Base-by-base conservation (phyloP, 1,140 invertebrate species). In the Bombus huntii region DNA sequence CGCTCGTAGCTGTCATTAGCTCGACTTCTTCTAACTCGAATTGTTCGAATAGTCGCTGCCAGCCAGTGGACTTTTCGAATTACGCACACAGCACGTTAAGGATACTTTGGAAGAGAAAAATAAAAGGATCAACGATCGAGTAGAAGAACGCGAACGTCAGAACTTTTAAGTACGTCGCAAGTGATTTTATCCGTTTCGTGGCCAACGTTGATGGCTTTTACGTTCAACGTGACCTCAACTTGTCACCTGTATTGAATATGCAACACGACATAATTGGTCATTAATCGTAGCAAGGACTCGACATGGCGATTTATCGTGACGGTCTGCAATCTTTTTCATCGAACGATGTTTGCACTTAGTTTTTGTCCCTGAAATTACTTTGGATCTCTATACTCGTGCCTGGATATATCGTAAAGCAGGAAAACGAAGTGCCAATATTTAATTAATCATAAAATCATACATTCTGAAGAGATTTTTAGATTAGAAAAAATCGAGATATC, bases 191-290 rank as follows among this genome's bases (percentile, higher is more conserved):
- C 3, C 12, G 66, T 42, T 59, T 57, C 34, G 31, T 57, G 42
- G 22, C 4, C n/a, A 22, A 34, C 13, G 53, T 59, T 28, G n/a
- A 44, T 42, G 10, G 25, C 65, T 72, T 72, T 80, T 85, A 3
- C 34, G 12, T 13, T n/a, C 18, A 31, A 28, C 39, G 28, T 53
- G 28, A 10, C 31, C 2, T 57, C 47, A 53, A 53, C 47, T 66
- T 34, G 65, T 65, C 83, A 66, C 68, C 10, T 13, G n/a, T n/a
- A 72, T 72, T 80, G 76, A 80, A 80, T 80, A 85, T 80, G 83
- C 66, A 72, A 80, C 78, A n/a, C 28, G 77, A 71, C 2, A 25
- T 42, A 44, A 47, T 62, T 71, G 66, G 59, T n/a, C 53, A 15
- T 79, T 44, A 84, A 84, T 79, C 75, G 75, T 34, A 59, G 42